phyloP scores from a whole-genome alignment of 2,888 invertebrate species.

The Eristalis arbustorum region DNA sequence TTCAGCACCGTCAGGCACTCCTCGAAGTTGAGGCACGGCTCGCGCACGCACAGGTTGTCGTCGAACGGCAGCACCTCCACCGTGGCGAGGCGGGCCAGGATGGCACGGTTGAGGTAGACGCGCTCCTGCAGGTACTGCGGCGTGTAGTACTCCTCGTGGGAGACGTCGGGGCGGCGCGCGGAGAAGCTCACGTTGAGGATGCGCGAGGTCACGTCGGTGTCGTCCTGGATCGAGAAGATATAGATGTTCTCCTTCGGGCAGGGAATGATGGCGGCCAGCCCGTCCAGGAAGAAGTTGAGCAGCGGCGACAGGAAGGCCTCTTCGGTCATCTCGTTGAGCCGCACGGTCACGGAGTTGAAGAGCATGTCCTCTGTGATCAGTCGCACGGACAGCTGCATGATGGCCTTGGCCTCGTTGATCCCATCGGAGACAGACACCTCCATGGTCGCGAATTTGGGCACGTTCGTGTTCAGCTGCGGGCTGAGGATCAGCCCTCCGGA shows the following conservation, averaged over 20 bases:
- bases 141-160: constrained; percentile 89
- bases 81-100: constrained; percentile 92
- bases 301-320: constrained; percentile 95
- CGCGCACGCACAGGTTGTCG: constrained; percentile 96
- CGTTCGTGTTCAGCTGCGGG: constrained; percentile 96
- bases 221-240: constrained; percentile 95
- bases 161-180: constrained; percentile 89
- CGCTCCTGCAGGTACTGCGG: constrained; percentile 95
- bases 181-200: constrained; percentile 97
- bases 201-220: constrained; percentile 92
- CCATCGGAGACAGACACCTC: constrained; percentile 96
- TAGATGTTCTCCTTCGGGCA: constrained; percentile 96
- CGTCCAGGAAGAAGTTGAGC: constrained; percentile 92
- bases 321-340: constrained; percentile 95
- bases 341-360: constrained; percentile 95
- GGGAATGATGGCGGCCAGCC: constrained; percentile 94
- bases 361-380: constrained; percentile 97
- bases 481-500: constrained; percentile 93
- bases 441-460: constrained; percentile 95
- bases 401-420: constrained; percentile 94
- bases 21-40: constrained; percentile 96
- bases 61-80: constrained; percentile 97
- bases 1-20: constrained; percentile 94
- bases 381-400: constrained; percentile 94
- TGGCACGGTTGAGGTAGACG: constrained; percentile 94